Evolutionary conservation across 2,888 invertebrate genomes (phyloP), one percentile per base, ranked within the genome.

Genomic region (Coenonympha glycerion): DNA sequence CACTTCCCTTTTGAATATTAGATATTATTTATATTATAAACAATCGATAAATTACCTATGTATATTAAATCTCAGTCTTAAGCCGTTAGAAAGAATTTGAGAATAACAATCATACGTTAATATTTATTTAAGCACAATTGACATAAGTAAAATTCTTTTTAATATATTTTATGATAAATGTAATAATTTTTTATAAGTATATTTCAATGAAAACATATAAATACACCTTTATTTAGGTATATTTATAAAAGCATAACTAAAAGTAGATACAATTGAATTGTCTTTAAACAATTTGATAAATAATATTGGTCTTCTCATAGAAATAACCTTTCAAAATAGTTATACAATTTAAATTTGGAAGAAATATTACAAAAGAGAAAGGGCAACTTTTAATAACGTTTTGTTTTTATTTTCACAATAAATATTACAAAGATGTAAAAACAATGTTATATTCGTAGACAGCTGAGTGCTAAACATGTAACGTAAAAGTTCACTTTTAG

Each of bases 41-140:
- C 46, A 26, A 46, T 46, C 36, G 46, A 46, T 45, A 46, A 37
- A 37, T 46, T 46, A 46, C 46, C 28, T 46, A 46, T 31, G 33
- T 15, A 21, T 46, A 46, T 51, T 53, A 53, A 56, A 53, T 53
- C 42, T 56, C 55, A 56, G 55, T 56, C 55, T 56, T 46, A 50
- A 56, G 53, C 50, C 53, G 47, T 56, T 49, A 55, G 45, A 50
- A 50, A 52, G 36, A 54, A 48, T 33, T 53, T 45, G 44, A 49
- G 49, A 49, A n/a, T 40, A 49, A 56, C 47, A 42, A 37, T 46
- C 41, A 39, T 37, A 44, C 13, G 26, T 26, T 40, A 41, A 46
- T 22, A 24, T 26, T 45, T 45, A n/a, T 33, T 45, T 34, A 53
- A 45, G 47, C 39, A 31, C 45, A 53, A 53, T 53, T 53, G 50